Base-by-base conservation (phyloP, 2,888 invertebrate genomes). In the Phengaris arion region DNA sequence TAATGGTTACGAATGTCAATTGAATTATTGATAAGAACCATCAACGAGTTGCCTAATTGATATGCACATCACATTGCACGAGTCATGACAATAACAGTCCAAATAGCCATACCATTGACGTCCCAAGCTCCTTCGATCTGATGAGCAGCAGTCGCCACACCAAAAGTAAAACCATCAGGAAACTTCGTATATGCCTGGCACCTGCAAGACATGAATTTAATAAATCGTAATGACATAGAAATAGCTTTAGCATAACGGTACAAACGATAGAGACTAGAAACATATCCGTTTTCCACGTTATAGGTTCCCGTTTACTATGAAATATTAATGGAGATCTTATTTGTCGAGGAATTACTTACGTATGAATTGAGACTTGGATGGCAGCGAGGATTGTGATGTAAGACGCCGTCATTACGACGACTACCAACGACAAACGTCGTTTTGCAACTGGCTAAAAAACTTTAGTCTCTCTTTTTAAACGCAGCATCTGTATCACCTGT, bases 61-160 rank as follows among this genome's bases (percentile, higher is more conserved):
- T 35, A 35, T 35, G 35, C 35, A 35, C 35, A 35, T 35, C 35
- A 35, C 35, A 35, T 35, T 35, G 35, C 35, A 35, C 35, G 35
- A 35, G 35, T 35, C 35, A 35, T 2, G 35, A 35, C 35, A 35
- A 35, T 35, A 35, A 55, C n/a, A 35, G 13, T 35, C 22, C 35
- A 59, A 74, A 54, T 13, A 64, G 13, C 79, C 94, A 93, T 84
- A 95, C 95, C 95, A 79, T 91, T 94, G 68, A 90, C 89, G 83
- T 95, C 94, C 95, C 95, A 95, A 8, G 93, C 94, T 9, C 95
- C 95, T 85, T 95, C 95, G 70, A 95, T 94, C 85, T 95, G 95
- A 84, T 95, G 94, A 46, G 95, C 86, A 2, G 95, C 94, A 12
- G 95, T 94, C 4, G 94, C 94, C 8, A 94, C 93, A 59, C 94